Percentiles rank a stretch among this genome's conserved stretches.
phyloP scores from a whole-genome alignment of 2,797 vertebrate genomes.

The Propithecus deckenii region DNA sequence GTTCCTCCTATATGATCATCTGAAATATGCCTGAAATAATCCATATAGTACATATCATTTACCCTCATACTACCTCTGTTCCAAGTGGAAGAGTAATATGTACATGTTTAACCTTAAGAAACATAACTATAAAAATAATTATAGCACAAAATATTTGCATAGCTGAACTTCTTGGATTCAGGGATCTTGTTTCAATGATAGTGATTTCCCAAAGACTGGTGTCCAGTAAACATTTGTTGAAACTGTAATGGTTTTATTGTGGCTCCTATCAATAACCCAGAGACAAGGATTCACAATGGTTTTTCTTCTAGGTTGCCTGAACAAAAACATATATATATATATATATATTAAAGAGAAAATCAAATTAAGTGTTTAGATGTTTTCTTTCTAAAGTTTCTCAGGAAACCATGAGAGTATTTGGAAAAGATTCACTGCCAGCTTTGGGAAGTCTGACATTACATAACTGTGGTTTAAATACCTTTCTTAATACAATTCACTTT shows the following conservation, averaged over 20 bases:
- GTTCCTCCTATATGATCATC: not conserved
- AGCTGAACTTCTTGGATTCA: not conserved
- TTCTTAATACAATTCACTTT: conserved; percentile 22
- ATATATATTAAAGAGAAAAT: not conserved
- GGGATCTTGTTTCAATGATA: not conserved
- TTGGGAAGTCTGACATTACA: conserved; percentile 52
- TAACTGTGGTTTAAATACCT: conserved; percentile 57
- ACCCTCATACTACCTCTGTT: not conserved
- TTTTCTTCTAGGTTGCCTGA: not conserved
- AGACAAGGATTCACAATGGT: not conserved
- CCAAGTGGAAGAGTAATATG: not conserved
- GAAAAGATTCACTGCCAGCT: conserved; percentile 49
- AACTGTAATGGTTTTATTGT: not conserved
- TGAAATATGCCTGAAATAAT: not conserved
- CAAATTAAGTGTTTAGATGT: not conserved
- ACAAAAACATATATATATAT: not conserved
- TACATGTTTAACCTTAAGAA: not conserved
- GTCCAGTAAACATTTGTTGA: not conserved
- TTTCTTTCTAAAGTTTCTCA: conserved; percentile 68
- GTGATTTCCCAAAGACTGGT: not conserved
- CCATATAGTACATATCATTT: not conserved
- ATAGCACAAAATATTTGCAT: not conserved
- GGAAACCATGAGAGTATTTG: conserved; percentile 60
- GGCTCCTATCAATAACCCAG: not conserved
- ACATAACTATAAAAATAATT: not conserved